phyloP scores from a whole-genome alignment of 2,113 vertebrate genomes.

The Phylloscopus whistleri region DNA sequence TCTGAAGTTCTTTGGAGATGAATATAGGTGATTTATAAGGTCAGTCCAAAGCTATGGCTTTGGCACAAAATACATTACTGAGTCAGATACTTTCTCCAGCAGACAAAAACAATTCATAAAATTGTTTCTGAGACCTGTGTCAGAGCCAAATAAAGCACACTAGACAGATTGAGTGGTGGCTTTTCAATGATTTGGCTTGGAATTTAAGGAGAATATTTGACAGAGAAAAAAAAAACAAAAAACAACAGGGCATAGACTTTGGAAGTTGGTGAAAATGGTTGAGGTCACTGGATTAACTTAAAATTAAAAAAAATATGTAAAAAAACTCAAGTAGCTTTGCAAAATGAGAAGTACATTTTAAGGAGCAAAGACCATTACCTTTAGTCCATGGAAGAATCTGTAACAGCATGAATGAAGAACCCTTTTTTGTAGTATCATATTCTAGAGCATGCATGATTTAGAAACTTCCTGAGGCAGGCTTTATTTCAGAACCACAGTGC shows the following conservation, averaged over 20 bases:
- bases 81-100: neutral
- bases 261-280: neutral
- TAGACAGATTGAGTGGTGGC: neutral
- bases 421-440: neutral
- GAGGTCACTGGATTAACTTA: neutral
- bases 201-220: neutral
- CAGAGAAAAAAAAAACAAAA: neutral
- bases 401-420: neutral
- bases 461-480: neutral
- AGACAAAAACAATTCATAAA: neutral
- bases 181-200: neutral
- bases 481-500: neutral
- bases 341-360: neutral
- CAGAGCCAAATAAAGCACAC: neutral
- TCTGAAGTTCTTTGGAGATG: neutral
- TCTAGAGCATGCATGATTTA: neutral
- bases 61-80: neutral
- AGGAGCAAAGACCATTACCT: neutral
- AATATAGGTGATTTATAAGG: neutral
- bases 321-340: neutral
- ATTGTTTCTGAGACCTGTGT: neutral
- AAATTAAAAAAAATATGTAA: neutral
- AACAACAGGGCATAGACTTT: neutral
- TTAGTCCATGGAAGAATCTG: neutral
- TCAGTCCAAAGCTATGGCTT: neutral